These are phyloP conservation scores for Mystacornis crossleyi DNA, from an alignment of 2,113 vertebrate species.

Conservation along the genomic window DNA sequence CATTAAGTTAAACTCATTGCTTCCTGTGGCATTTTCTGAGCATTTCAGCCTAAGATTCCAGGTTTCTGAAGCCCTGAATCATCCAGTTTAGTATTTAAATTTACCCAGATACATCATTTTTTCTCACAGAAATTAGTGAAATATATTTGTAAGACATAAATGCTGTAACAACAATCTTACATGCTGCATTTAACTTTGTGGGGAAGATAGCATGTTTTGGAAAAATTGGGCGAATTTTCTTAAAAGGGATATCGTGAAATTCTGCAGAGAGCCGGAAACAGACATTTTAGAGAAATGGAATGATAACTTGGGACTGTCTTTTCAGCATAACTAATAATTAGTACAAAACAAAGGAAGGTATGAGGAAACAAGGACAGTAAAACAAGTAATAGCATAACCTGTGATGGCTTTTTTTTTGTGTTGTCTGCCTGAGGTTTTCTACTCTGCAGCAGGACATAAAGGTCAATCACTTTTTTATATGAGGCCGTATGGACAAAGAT, in stretches of 20 bases:
- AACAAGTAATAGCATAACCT: not conserved
- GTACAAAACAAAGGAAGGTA: not conserved
- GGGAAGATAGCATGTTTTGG: not conserved
- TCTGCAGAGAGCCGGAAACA: not conserved
- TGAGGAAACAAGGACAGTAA: not conserved
- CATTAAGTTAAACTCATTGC: not conserved
- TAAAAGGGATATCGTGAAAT: not conserved
- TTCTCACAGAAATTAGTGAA: not conserved
- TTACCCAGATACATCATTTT: not conserved
- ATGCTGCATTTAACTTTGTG: not conserved
- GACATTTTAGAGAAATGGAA: not conserved
- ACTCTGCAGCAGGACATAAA: not conserved
- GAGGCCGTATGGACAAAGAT: not conserved
- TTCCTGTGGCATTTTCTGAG: not conserved
- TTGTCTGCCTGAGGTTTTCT: not conserved
- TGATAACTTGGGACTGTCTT: not conserved
- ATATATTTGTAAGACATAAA: not conserved
- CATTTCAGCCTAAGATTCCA: not conserved
- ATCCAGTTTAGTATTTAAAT: not conserved
- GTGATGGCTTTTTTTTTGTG: not conserved
- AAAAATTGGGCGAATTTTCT: not conserved
- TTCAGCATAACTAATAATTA: not conserved
- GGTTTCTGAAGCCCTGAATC: not conserved
- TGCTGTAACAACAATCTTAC: accelerated
- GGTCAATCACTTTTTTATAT: not conserved